These are phyloP conservation scores for Drosophila acutilabella DNA, from an alignment of 2,888 invertebrate species.

Conservation along the genomic window DNA sequence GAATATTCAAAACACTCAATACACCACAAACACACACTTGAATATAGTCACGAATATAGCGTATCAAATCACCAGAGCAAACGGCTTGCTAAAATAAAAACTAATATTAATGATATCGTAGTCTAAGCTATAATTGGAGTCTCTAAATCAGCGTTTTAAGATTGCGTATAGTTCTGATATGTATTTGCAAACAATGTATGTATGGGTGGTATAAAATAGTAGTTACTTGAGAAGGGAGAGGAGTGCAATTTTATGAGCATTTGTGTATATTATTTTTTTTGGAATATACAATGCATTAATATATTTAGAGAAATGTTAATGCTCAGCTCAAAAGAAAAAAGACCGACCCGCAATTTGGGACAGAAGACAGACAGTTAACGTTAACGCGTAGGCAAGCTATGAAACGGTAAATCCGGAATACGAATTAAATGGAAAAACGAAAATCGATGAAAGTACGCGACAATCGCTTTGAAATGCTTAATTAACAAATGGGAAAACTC, in stretches of 20 bases:
- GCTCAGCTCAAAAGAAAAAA: slow-evolving; percentile 70
- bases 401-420: slow-evolving; percentile 33
- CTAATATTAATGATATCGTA: slow-evolving; percentile 37
- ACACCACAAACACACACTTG: slow-evolving; percentile 27
- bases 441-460: slow-evolving; percentile 65
- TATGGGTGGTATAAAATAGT: slow-evolving; percentile 47
- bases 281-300: slow-evolving; percentile 60
- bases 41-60: slow-evolving; percentile 60
- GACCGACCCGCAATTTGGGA: slow-evolving; percentile 31
- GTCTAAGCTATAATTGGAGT: slow-evolving; percentile 36
- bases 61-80: slow-evolving; percentile 54
- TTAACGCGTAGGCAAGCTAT: slow-evolving; percentile 74
- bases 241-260: slow-evolving; percentile 65
- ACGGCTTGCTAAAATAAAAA: slow-evolving; percentile 54
- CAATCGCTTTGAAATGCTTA: slow-evolving; percentile 80
- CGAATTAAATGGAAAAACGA: background rate
- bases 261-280: slow-evolving; percentile 76
- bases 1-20: slow-evolving; percentile 46
- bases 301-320: slow-evolving; percentile 38
- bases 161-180: slow-evolving; percentile 47
- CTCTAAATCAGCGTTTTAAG: slow-evolving; percentile 40
- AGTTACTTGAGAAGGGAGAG: slow-evolving; percentile 27
- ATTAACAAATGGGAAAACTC: slow-evolving; percentile 41
- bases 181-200: slow-evolving; percentile 37
- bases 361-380: slow-evolving; percentile 48